Evolutionary conservation across 1,140 invertebrate genomes (phyloP), one percentile per base, ranked within the genome.

Genomic region (Teleopsis dalmanni): DNA sequence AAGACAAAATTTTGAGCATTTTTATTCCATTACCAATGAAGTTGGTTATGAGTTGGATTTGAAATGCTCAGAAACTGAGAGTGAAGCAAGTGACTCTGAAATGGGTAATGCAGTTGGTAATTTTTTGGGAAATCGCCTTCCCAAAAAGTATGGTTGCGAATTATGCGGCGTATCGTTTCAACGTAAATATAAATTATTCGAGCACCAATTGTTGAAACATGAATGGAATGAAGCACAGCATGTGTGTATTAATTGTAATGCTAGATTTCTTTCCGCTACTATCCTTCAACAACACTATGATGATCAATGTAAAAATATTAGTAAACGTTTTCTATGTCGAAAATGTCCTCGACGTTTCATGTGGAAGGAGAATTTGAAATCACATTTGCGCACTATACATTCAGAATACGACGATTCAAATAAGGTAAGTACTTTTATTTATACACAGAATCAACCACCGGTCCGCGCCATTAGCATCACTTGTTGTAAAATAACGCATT

Each of bases 151-250:
- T 44, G 40, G 34, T 35, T 78, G 77, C 54, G 64, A 72, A 31
- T 58, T 66, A 1, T 78, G 76, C 49, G 58, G 58, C n/a, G 55
- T 71, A 44, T 35, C 48, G 31, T 72, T 77, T 44, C 54, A 55
- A 9, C 72, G 65, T 11, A 65, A 62, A 27, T 53, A 62, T 45
- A 53, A 59, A 42, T 33, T 69, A 1, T 64, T 59, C 34, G 52
- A 57, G 7, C 65, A 69, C 47, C 65, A 69, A 33, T 21, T 50
- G n/a, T 51, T 53, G 3, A 18, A 50, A 6, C 65, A 69, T 34
- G 45, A 22, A 11, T 59, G 55, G 53, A 52, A 59, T 18, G 55
- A 62, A 7, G 53, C 53, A 0, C 33, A 42, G 0, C 37, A 50
- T 11, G 36, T 51, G 14, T 69, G 65, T 18, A 21, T 33, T 3